Evolutionary conservation across 2,797 vertebrate genomes (phyloP).

Genomic region (Tadarida brasiliensis): DNA sequence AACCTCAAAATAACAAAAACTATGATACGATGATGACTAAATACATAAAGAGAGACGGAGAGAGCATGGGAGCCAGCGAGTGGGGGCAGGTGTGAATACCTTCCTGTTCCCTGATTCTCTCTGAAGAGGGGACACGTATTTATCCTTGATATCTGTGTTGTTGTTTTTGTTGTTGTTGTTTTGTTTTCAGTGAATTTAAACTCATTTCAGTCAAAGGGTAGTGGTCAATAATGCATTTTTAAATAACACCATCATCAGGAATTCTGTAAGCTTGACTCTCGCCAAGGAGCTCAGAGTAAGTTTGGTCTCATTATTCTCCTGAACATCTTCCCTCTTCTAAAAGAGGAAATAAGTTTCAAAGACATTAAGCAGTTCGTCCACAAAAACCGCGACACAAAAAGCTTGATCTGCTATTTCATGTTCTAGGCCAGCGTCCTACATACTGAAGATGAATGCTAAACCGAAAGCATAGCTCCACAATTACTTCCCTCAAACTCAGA

Average conservation of each 20-base stretch:
- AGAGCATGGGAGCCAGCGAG: background rate
- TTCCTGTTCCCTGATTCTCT: background rate
- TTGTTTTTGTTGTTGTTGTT: background rate
- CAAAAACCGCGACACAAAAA: background rate
- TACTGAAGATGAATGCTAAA: background rate
- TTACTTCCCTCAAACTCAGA: conserved; percentile 10
- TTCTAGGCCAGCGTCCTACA: background rate
- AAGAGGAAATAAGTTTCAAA: conserved; percentile 24
- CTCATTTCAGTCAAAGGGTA: background rate
- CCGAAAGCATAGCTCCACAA: conserved; percentile 9
- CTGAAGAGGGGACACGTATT: background rate
- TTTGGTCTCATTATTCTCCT: conserved; percentile 39
- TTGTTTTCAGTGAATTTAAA: background rate
- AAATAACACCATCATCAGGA: background rate
- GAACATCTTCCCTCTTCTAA: background rate
- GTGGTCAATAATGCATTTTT: background rate
- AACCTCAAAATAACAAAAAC: background rate
- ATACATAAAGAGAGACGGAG: background rate
- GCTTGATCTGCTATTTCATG: background rate
- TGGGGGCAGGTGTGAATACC: background rate
- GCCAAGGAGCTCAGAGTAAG: background rate
- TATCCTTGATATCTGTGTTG: background rate
- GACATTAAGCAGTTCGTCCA: conserved; percentile 19
- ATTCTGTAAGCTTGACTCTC: background rate
- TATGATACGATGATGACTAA: background rate